These are phyloP conservation scores for Hydra vulgaris DNA, from an alignment of 30 jellyfish, hydroid and myxozoan genomes.

Conservation along the genomic window DNA sequence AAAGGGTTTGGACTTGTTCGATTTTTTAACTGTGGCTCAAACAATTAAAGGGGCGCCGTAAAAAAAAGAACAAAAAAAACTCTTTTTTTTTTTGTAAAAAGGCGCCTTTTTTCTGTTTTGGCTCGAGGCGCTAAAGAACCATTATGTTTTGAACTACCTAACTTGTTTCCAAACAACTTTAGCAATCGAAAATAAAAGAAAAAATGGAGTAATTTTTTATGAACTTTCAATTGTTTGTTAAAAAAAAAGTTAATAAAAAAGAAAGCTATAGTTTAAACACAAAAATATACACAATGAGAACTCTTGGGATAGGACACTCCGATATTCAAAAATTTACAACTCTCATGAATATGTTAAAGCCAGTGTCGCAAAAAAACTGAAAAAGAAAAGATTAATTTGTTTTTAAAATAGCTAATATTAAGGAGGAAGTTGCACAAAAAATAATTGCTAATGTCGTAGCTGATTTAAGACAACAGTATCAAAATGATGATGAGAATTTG, in stretches of 20 bases:
- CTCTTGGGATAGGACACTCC: neutral
- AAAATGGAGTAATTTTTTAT: neutral
- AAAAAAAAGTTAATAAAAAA: neutral
- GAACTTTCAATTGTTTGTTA: neutral
- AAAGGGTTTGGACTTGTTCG: no score
- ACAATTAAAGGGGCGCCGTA: no score
- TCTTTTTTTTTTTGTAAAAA: no score
- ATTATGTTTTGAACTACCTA: neutral
- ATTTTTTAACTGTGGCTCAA: no score
- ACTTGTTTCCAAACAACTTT: neutral
- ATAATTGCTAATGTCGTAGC: neutral
- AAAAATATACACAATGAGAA: neutral
- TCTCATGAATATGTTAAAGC: neutral
- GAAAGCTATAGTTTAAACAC: neutral
- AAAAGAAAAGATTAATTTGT: neutral
- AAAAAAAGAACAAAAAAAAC: no score
- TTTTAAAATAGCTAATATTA: neutral
- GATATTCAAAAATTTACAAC: neutral
- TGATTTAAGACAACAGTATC: no score
- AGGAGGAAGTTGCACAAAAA: neutral
- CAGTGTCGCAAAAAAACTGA: neutral
- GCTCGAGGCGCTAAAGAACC: no score
- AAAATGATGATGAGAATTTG: no score
- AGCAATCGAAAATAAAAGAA: neutral
- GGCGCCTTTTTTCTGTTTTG: no score